A percentile compares a stretch with the other conserved stretches of the same genome.
These are phyloP conservation scores for Paramisgurnus dabryanus DNA, from an alignment of 2,113 vertebrate genomes.

Conservation along the genomic window DNA sequence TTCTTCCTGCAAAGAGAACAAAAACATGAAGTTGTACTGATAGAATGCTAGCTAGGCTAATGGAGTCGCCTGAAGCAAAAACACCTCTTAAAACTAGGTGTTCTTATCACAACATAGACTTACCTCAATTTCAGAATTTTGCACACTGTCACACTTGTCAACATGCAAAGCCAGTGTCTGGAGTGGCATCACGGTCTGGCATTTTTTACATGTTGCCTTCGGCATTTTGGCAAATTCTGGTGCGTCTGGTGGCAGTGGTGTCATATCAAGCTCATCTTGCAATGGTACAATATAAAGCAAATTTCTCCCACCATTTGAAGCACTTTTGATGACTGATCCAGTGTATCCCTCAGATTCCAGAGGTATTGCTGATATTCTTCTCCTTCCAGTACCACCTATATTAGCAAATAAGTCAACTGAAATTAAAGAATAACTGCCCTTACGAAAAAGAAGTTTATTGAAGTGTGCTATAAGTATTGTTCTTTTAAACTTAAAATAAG, in stretches of 20 bases:
- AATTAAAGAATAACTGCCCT: too few relatives aligned
- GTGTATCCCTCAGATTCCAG: slow-evolving; percentile 7
- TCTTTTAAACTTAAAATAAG: too few relatives aligned
- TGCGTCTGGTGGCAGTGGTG: slow-evolving; percentile 20
- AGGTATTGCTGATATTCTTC: slow-evolving; percentile 13
- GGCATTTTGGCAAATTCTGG: slow-evolving; percentile 24
- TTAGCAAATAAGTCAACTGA: not conserved
- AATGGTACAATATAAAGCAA: slow-evolving; percentile 20
- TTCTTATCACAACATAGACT: not conserved
- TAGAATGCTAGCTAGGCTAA: not conserved
- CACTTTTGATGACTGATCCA: slow-evolving; percentile 27
- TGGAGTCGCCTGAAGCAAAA: too few relatives aligned
- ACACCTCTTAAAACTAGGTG: not conserved
- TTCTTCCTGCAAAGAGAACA: slow-evolving; percentile 10
- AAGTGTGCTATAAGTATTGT: too few relatives aligned
- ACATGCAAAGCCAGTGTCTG: slow-evolving; percentile 28
- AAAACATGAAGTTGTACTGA: not conserved
- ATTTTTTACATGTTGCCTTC: slow-evolving; percentile 9
- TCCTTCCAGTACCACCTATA: slow-evolving; percentile 14
- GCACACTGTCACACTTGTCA: slow-evolving; percentile 13
- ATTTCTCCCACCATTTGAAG: slow-evolving; percentile 7
- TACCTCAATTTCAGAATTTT: slow-evolving; percentile 11
- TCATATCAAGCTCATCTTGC: slow-evolving; percentile 25
- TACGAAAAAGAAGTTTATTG: too few relatives aligned
- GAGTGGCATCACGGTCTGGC: slow-evolving; percentile 20